Evolutionary conservation across 2,113 vertebrate species (phyloP).

Genomic region (Guaruba guarouba): DNA sequence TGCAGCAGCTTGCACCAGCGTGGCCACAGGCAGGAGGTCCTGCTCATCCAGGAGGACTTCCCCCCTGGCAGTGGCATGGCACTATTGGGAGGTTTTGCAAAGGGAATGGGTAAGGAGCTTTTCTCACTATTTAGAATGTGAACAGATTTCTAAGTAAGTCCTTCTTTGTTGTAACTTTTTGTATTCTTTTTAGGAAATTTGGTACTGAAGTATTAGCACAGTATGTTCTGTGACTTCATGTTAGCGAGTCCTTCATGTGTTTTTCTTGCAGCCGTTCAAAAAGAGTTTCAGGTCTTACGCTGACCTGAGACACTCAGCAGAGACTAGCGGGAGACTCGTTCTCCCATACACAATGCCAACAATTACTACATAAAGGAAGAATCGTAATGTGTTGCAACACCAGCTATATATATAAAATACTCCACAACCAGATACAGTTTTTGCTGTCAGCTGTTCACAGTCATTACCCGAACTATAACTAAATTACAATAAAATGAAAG

Average conservation of each 20-base stretch:
- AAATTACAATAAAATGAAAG: not conserved
- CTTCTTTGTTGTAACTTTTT: not conserved
- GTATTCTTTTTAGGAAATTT: not conserved
- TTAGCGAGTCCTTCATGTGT: not conserved
- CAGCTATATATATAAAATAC: not conserved
- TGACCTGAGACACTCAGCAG: not conserved
- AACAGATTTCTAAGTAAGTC: not conserved
- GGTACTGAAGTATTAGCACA: not conserved
- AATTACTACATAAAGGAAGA: not conserved
- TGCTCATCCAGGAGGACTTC: not conserved
- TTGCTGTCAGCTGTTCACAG: not conserved
- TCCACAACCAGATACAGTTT: not conserved
- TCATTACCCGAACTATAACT: not conserved
- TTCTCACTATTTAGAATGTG: not conserved
- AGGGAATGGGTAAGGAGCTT: not conserved
- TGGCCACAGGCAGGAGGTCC: not conserved
- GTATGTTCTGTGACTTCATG: not conserved
- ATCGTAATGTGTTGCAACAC: not conserved
- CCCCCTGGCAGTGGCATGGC: not conserved
- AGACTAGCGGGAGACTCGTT: not conserved
- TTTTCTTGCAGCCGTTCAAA: not conserved
- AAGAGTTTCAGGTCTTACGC: not conserved
- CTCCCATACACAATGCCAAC: not conserved
- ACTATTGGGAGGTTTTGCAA: fast-evolving
- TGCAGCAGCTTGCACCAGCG: not conserved